phyloP scores from a whole-genome alignment of 2,797 vertebrate species.

The Melanogrammus aeglefinus region DNA sequence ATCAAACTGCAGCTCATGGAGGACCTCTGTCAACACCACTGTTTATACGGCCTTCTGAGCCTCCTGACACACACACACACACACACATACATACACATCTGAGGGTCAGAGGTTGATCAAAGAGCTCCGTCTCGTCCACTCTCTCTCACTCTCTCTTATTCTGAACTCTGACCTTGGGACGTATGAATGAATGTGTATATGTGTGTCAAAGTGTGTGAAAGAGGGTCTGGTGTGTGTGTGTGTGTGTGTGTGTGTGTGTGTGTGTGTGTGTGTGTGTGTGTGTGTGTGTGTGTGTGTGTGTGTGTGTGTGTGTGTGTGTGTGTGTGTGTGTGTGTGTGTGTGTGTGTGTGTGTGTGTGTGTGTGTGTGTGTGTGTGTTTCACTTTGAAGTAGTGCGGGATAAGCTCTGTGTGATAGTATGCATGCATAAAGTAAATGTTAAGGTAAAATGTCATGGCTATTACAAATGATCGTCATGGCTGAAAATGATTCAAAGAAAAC shows the following conservation, averaged over 20 bases:
- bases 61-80: constrained; percentile 27
- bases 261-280: constrained; percentile 22
- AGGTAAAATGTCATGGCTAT: background rate
- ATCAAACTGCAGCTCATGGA: constrained; percentile 43
- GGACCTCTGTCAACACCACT: constrained; percentile 50
- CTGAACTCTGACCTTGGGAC: constrained; percentile 30
- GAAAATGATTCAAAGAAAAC: background rate
- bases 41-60: constrained; percentile 38
- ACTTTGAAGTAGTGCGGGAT: background rate
- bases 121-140: constrained; percentile 35
- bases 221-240: constrained; percentile 20
- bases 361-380: constrained; percentile 19
- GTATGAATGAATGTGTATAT: constrained; percentile 7
- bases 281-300: constrained; percentile 19
- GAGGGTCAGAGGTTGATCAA: constrained; percentile 45
- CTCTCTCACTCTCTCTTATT: constrained; percentile 18
- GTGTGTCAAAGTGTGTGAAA: constrained; percentile 7
- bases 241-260: constrained; percentile 8
- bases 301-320: constrained; percentile 17
- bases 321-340: constrained; percentile 17
- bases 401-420: background rate
- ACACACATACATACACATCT: constrained; percentile 13
- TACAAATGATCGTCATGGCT: background rate
- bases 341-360: constrained; percentile 15
- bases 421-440: background rate